Percentiles rank a stretch among this genome's conserved stretches.
Conservation (phyloP, 23 tunicate genomes). For the Phallusia fumigata region DNA sequence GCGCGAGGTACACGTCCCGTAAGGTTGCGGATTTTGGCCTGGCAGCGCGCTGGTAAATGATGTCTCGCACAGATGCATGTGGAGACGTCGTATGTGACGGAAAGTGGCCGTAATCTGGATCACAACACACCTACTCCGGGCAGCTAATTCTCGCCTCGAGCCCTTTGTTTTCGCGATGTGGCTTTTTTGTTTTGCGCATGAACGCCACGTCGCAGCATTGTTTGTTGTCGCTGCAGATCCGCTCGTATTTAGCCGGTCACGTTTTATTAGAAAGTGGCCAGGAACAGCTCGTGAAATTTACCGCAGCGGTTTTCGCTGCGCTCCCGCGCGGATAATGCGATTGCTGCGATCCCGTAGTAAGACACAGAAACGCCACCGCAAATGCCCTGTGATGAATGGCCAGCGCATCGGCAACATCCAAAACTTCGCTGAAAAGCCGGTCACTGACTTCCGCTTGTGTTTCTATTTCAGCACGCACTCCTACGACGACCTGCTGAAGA, state of each 20-base stretch:
- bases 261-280: slow-evolving; percentile 2
- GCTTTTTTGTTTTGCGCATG: not conserved
- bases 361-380: not conserved
- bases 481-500: not conserved
- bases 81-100: too few relatives aligned
- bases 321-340: slow-evolving; percentile 2
- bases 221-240: not conserved
- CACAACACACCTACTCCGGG: not conserved
- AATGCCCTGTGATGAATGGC: not conserved
- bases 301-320: not conserved
- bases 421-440: not conserved
- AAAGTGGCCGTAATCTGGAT: too few relatives aligned
- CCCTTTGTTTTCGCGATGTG: not conserved
- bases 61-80: too few relatives aligned
- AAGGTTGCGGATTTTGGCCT: too few relatives aligned
- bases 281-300: not conserved
- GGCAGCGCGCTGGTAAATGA: too few relatives aligned
- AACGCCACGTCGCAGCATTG: not conserved
- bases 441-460: not conserved
- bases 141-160: not conserved
- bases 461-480: not conserved
- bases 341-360: not conserved
- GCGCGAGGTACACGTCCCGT: not conserved
- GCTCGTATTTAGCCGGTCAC: slow-evolving; percentile 11
- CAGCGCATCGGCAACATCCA: not conserved